Evolutionary conservation across 2,797 vertebrate species (phyloP).

Genomic region (Scyliorhinus canicula): DNA sequence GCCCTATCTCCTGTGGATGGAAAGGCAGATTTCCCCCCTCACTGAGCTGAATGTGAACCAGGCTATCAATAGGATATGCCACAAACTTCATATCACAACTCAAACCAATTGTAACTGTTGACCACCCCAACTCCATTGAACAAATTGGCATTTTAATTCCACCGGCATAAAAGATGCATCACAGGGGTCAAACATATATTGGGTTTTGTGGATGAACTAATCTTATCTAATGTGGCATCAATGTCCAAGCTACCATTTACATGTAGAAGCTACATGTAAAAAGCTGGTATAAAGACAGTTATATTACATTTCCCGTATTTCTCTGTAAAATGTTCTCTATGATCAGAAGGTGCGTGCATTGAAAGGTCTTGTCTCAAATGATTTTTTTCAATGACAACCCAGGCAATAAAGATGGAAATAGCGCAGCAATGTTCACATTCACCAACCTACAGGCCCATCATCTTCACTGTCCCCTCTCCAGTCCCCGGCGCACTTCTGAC

Average conservation of each 20-base stretch:
- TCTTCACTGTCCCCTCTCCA: too few relatives aligned
- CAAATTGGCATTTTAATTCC: background rate
- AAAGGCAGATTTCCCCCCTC: background rate
- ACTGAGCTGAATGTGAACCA: background rate
- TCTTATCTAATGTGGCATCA: background rate
- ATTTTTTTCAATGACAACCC: background rate
- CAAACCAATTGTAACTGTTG: background rate
- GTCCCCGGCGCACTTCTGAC: background rate
- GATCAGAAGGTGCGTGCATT: background rate
- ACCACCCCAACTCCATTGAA: background rate
- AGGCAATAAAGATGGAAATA: background rate
- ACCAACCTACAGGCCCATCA: background rate
- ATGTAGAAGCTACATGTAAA: too few relatives aligned
- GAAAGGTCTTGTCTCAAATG: background rate
- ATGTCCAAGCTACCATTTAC: background rate
- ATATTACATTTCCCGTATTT: background rate
- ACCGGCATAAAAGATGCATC: background rate
- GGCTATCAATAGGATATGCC: background rate
- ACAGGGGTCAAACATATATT: background rate
- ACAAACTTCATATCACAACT: background rate
- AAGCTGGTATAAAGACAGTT: background rate
- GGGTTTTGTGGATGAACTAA: background rate
- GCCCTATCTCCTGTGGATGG: background rate
- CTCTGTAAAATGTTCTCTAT: background rate
- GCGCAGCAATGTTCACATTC: background rate